Conservation (phyloP, 2,113 vertebrate species). For the Trinectes maculatus region DNA sequence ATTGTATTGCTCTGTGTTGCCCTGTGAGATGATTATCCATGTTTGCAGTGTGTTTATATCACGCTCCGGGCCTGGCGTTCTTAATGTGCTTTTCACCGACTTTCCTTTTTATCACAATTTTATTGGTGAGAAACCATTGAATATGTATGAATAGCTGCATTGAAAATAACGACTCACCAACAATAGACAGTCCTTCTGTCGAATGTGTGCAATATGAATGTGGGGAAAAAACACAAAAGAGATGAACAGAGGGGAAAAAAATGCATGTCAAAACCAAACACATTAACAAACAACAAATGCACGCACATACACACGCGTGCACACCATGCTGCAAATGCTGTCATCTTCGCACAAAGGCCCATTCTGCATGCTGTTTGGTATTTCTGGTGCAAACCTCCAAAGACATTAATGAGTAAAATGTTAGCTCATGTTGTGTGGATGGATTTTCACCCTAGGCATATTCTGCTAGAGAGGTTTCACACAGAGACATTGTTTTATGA, state of each 20-base stretch:
- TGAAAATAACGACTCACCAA: constrained; percentile 22
- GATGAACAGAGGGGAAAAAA: constrained; percentile 8
- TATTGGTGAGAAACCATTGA: constrained; percentile 38
- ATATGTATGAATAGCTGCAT: constrained; percentile 41
- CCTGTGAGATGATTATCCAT: not conserved
- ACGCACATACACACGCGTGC: constrained; percentile 10
- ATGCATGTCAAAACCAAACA: constrained; percentile 28
- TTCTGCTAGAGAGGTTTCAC: constrained; percentile 65
- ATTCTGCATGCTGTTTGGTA: constrained; percentile 50
- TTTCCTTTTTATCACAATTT: constrained; percentile 38
- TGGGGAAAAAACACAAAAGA: constrained; percentile 56
- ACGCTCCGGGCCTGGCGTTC: not conserved
- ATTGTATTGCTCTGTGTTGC: not conserved
- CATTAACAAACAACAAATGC: constrained; percentile 21
- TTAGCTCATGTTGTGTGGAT: constrained; percentile 58
- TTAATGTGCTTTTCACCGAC: constrained; percentile 10
- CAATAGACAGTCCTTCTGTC: constrained; percentile 24
- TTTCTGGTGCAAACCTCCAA: constrained; percentile 59
- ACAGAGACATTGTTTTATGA: constrained; percentile 62
- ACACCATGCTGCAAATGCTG: constrained; percentile 14
- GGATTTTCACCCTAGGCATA: constrained; percentile 70
- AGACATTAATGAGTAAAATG: constrained; percentile 72
- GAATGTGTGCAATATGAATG: constrained; percentile 23
- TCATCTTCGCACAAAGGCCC: constrained; percentile 32
- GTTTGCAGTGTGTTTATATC: constrained; percentile 10